Evolutionary conservation across 1,140 invertebrate genomes (phyloP).

Genomic region (Ips typographus): DNA sequence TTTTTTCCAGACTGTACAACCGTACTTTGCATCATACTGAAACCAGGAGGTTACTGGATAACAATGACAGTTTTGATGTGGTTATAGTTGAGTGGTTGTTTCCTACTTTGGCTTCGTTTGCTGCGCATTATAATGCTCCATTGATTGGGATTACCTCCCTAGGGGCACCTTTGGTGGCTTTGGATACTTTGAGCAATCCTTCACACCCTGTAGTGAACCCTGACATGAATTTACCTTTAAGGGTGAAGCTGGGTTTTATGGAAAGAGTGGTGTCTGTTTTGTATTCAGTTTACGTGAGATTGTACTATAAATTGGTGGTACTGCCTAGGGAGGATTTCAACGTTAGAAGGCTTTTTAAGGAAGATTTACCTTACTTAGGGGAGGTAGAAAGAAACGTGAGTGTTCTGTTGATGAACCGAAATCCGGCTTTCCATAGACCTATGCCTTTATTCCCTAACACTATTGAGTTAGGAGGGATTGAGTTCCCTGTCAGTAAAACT

Average conservation of each 20-base stretch:
- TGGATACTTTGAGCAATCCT: constrained; percentile 44
- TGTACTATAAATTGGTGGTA: constrained; percentile 26
- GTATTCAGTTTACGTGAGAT: constrained; percentile 29
- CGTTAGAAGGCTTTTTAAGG: constrained; percentile 52
- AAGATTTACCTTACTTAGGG: constrained; percentile 42
- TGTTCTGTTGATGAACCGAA: constrained; percentile 39
- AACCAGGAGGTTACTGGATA: constrained; percentile 42
- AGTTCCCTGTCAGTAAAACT: not conserved
- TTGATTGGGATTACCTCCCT: constrained; percentile 41
- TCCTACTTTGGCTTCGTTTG: constrained; percentile 41
- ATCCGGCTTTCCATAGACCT: constrained; percentile 41
- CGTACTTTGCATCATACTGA: constrained; percentile 26
- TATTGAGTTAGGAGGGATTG: constrained; percentile 41
- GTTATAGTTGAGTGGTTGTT: constrained; percentile 46
- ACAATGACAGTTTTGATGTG: constrained; percentile 47
- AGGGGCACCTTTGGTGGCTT: constrained; percentile 26
- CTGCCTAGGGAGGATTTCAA: constrained; percentile 45
- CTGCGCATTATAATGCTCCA: constrained; percentile 47
- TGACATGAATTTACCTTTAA: constrained; percentile 44
- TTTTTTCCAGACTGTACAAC: constrained; percentile 25
- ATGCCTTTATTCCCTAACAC: constrained; percentile 38
- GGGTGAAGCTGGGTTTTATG: constrained; percentile 48
- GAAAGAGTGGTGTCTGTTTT: constrained; percentile 50
- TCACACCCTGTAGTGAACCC: constrained; percentile 55
- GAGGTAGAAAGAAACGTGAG: constrained; percentile 40